Evolutionary conservation across 2,888 invertebrate genomes (phyloP).

Genomic region (Tachystola acroxantha): DNA sequence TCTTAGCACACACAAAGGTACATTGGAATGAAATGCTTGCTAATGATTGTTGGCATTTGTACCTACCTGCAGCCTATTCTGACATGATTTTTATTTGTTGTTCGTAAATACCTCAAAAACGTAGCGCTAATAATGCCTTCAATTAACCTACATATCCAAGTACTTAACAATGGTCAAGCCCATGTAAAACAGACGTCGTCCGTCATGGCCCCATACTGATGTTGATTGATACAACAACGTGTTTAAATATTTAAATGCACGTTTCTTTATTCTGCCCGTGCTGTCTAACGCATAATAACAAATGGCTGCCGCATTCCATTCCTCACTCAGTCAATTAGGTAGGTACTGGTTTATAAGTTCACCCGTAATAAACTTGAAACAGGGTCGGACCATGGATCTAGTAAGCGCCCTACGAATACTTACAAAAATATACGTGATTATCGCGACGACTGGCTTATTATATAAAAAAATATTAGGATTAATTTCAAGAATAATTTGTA

Average conservation of each 20-base stretch:
- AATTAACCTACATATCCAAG: conserved; percentile 28
- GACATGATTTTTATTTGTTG: too few species aligned
- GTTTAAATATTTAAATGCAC: conserved; percentile 61
- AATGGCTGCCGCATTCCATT: conserved; percentile 68
- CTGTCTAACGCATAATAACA: conserved; percentile 50
- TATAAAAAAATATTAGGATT: too few species aligned
- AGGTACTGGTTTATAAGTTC: conserved; percentile 15
- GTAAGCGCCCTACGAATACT: too few species aligned
- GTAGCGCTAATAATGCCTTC: too few species aligned
- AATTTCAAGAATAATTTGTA: too few species aligned
- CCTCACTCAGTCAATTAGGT: conserved; percentile 45
- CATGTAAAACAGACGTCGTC: conserved; percentile 7
- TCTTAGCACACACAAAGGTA: too few species aligned
- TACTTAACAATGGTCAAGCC: conserved; percentile 30
- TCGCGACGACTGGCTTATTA: too few species aligned
- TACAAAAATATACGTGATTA: too few species aligned
- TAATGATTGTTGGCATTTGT: too few species aligned
- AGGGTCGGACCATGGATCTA: background rate
- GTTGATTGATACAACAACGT: conserved; percentile 49
- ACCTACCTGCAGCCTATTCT: too few species aligned
- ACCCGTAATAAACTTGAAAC: conserved; percentile 8
- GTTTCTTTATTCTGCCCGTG: conserved; percentile 54
- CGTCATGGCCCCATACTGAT: conserved; percentile 35
- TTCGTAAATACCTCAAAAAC: too few species aligned
- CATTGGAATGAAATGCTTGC: too few species aligned